Evolutionary conservation across 64 coral and sea anemone species (phyloP).

Genomic region (Pocillopora damicornis): DNA sequence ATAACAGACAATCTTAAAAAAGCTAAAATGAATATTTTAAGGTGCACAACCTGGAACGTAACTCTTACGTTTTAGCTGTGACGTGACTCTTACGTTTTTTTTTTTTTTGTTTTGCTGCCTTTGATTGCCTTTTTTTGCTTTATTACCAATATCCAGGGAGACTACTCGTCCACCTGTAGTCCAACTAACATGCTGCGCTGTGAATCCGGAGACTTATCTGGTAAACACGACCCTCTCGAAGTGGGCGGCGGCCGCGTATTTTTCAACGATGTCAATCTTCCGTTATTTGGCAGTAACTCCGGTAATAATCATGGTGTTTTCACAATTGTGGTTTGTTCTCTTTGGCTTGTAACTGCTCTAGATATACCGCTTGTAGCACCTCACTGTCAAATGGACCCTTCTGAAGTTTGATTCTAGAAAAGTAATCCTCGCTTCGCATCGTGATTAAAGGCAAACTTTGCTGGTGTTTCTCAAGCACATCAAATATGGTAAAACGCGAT

Average conservation of each 20-base stretch:
- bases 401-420: too few species aligned
- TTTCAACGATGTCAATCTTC: constrained; percentile 30
- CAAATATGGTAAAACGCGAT: too few species aligned
- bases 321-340: background rate
- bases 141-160: background rate
- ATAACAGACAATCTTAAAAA: too few species aligned
- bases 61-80: too few species aligned
- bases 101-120: background rate
- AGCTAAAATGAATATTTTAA: too few species aligned
- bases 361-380: background rate
- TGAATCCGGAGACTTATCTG: constrained; percentile 8
- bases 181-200: constrained; percentile 32
- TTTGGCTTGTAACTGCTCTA: background rate
- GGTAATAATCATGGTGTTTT: background rate
- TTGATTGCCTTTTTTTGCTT: background rate
- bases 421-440: too few species aligned
- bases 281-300: constrained; percentile 18
- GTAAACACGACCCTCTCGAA: background rate
- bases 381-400: too few species aligned
- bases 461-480: too few species aligned
- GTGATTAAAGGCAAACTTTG: too few species aligned
- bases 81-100: too few species aligned
- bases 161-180: background rate
- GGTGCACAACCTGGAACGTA: too few species aligned
- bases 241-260: constrained; percentile 8